A percentile compares a stretch with the other conserved stretches of the same genome.
phyloP scores from a whole-genome alignment of 2,113 vertebrate genomes.

The Oceanodroma tethys region DNA sequence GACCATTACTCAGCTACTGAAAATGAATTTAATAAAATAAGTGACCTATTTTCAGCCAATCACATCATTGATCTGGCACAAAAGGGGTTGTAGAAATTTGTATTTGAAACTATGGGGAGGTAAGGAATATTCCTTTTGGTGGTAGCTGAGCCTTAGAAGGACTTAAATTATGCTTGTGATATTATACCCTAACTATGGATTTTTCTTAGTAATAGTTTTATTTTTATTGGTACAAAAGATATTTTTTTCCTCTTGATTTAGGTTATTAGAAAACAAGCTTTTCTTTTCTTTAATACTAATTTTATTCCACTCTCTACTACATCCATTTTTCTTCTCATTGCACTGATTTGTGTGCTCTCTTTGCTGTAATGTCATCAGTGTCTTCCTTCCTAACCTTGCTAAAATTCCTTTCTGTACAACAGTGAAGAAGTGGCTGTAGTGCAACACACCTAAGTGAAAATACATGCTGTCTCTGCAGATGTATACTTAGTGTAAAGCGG shows the following conservation, averaged over 20 bases:
- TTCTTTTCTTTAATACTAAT: not conserved
- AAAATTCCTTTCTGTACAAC: conserved; percentile 23
- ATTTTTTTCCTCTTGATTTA: not conserved
- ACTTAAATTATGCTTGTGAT: not conserved
- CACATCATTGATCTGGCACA: not conserved
- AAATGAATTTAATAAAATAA: not conserved
- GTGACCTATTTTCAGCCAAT: not conserved
- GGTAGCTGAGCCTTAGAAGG: not conserved
- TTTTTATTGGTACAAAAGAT: not conserved
- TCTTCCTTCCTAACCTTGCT: not conserved
- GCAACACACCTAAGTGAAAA: not conserved
- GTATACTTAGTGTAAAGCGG: not conserved
- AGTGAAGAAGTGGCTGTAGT: not conserved
- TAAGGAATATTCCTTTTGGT: not conserved
- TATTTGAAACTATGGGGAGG: not conserved
- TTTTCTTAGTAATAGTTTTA: not conserved
- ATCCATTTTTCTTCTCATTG: not conserved
- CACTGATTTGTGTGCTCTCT: not conserved
- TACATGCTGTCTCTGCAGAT: not conserved
- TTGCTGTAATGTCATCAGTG: not conserved
- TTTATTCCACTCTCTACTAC: not conserved
- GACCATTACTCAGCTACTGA: not conserved
- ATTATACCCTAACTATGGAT: not conserved
- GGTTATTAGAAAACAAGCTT: not conserved
- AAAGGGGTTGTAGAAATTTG: not conserved